Evolutionary conservation across 2,888 invertebrate genomes (phyloP), one percentile per base, ranked within the genome.

Genomic region (Eupithecia centaureata): DNA sequence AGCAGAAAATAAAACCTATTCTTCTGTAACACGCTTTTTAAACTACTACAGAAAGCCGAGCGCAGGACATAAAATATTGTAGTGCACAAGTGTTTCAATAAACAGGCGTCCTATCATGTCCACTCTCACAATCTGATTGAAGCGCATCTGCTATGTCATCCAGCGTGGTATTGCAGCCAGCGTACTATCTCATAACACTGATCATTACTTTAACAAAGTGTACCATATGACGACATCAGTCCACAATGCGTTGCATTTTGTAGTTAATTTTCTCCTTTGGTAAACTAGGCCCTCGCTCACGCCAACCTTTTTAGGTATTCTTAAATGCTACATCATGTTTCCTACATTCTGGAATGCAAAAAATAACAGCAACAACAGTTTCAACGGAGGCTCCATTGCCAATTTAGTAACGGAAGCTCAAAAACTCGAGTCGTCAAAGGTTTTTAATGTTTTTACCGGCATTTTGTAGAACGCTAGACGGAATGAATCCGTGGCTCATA

Each of bases 341-440:
- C 74, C 76, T 71, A 67, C 74, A 76, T 77, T 73, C 15, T 35
- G 13, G 15, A 35, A 72, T 66, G 77, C 65, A 67, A 72, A 71
- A 71, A 81, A 79, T 82, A 70, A 73, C 63, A 28, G 67, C 79
- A 81, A 73, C 84, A 86, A 85, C 83, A 83, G 79, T 86, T 86
- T 89, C 88, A 90, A 89, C 87, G 83, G 84, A 82, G 84, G 80
- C 82, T 86, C 86, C 85, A 86, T 86, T 85, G 84, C 86, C 88
- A 90, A 92, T 91, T 92, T 90, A 87, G 85, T 90, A 90, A 92
- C 92, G 92, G 92, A 92, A 92, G 92, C 91, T 86, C 82, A 86
- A 88, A 89, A 89, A 87, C 86, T 86, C 33, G 83, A 85, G 81
- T 83, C 83, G 79, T 82, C 82, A 79, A 87, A 89, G 87, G 84